A percentile compares a stretch with the other conserved stretches of the same genome.
Conservation (phyloP, 2,797 vertebrate species). For the Arrhamphus sclerolepis region DNA sequence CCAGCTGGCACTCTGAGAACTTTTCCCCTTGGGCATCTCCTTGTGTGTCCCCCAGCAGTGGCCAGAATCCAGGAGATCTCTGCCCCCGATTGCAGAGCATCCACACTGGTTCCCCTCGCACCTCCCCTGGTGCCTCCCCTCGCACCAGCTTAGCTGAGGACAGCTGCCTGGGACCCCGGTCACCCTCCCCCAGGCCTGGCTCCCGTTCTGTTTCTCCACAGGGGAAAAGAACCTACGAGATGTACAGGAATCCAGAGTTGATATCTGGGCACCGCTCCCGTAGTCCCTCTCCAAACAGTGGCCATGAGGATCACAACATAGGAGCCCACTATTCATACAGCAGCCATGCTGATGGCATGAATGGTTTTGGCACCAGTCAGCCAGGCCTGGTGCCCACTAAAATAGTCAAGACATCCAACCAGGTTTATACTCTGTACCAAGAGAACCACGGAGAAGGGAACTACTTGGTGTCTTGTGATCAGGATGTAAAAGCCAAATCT, state of each 20-base stretch:
- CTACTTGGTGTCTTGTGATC: conserved; percentile 88
- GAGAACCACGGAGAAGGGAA: conserved; percentile 87
- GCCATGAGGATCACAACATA: conserved; percentile 80
- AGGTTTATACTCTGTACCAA: conserved; percentile 83
- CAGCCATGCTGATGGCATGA: conserved; percentile 85
- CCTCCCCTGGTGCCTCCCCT: conserved; percentile 96
- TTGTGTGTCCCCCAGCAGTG: conserved; percentile 96
- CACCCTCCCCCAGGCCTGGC: conserved; percentile 89
- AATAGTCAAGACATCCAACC: conserved; percentile 91
- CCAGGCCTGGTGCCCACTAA: conserved; percentile 89
- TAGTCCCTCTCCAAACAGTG: conserved; percentile 90
- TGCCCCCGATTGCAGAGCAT: conserved; percentile 96
- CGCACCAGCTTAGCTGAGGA: conserved; percentile 90
- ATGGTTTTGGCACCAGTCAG: conserved; percentile 81
- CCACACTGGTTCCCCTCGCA: conserved; percentile 96
- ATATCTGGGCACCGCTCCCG: conserved; percentile 87
- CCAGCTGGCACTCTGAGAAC: conserved; percentile 98
- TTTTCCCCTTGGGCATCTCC: conserved; percentile 97
- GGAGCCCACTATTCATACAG: conserved; percentile 72
- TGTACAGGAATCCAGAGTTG: conserved; percentile 85
- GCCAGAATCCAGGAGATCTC: conserved; percentile 89
- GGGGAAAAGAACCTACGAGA: conserved; percentile 95
- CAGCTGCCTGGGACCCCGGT: conserved; percentile 86
- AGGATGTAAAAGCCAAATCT: conserved; percentile 88
- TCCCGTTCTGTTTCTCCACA: conserved; percentile 95